Base-by-base conservation (phyloP, 2,888 invertebrate genomes). In the Acanthosoma haemorrhoidale region DNA sequence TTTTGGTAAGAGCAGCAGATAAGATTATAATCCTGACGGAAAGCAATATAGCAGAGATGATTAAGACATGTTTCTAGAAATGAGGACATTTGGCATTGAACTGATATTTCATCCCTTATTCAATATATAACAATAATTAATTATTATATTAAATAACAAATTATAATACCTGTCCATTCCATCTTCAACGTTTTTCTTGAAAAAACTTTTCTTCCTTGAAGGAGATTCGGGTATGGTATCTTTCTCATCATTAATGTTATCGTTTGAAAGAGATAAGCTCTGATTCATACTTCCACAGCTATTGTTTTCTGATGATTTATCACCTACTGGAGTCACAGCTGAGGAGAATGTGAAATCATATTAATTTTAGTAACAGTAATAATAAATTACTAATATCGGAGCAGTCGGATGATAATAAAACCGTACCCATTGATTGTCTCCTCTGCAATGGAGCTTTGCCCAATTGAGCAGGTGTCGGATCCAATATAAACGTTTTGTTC, bases 381-480 rank as follows among this genome's bases (percentile, higher is more conserved):
- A n/a, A 16, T 1, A 60, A 31, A 58, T 16, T 32, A 59, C 9
- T 32, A 25, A 51, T 25, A 25, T 25, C 11, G 13, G 5, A 51
- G 21, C 6, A 51, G 5, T 5, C 8, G 11, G 32, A 59, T 16
- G 36, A 4, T 34, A 38, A 61, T 13, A 18, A 61, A 0, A 61
- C 77, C 77, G 79, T 81, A 91, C 92, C 89, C 85, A 90, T 84
- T 77, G 91, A 92, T 77, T 92, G 90, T 77, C 94, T 84, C 79
- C 93, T 87, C 82, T 94, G 95, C 66, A 94, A 80, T 8, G 94
- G 94, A 38, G 94, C 94, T 75, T 89, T 86, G 61, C 96, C 96
- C 70, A 95, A 84, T 80, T 96, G 96, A 31, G 96, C 96, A 3
- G 96, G 96, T 1, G 96, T 96, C 0, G 96, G 96, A 51, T 94